These are phyloP conservation scores for Drosophila lacertosa DNA, from an alignment of 1,140 invertebrate species.

Conservation along the genomic window DNA sequence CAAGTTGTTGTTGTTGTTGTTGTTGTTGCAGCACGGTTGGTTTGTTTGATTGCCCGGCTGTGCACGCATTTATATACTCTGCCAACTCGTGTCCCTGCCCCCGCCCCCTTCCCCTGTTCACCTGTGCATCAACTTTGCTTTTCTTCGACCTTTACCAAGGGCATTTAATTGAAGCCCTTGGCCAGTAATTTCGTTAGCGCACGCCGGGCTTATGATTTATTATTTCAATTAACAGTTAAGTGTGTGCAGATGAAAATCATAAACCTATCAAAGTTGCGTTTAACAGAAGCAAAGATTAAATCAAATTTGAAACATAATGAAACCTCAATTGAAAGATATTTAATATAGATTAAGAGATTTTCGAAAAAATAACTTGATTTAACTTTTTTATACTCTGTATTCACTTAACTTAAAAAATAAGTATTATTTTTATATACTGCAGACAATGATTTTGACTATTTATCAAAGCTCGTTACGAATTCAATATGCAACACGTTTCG, in stretches of 20 bases:
- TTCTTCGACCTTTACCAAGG: constrained; percentile 12
- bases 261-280: background rate
- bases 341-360: too few species aligned
- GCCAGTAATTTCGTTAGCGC: constrained; percentile 48
- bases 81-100: too few species aligned
- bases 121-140: background rate
- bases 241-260: background rate
- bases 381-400: too few species aligned
- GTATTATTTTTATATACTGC: too few species aligned
- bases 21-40: constrained; percentile 32
- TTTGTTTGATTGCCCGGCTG: constrained; percentile 68
- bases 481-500: constrained; percentile 3
- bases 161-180: constrained; percentile 44
- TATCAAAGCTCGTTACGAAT: background rate
- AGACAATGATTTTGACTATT: too few species aligned
- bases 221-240: constrained; percentile 40
- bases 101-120: too few species aligned
- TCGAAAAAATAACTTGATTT: too few species aligned
- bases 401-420: too few species aligned
- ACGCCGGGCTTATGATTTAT: constrained; percentile 48
- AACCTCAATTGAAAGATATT: too few species aligned
- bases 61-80: constrained; percentile 54
- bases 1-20: constrained; percentile 26
- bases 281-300: too few species aligned
- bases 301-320: too few species aligned